Evolutionary conservation across 2,888 invertebrate species (phyloP), one percentile per base, ranked within the genome.

Genomic region (Spilarctia lutea): DNA sequence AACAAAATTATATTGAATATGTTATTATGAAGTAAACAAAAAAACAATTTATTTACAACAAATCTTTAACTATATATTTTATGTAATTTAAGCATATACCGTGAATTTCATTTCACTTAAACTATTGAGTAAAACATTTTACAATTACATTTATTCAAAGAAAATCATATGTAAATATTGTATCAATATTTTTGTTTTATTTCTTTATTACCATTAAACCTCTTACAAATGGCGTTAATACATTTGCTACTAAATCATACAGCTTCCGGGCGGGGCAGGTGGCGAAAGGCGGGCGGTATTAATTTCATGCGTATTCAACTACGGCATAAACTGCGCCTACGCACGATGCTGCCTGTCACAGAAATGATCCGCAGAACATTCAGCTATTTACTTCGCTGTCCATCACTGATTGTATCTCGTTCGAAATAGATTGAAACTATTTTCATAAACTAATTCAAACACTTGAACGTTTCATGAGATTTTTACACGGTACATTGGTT

Each of bases 301-400:
- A 85, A 89, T 89, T 88, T 85, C 83, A 87, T 85, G 88, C 87
- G 77, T 79, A 79, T 66, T 74, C 76, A 71, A 77, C 73, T 77
- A 71, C 68, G 72, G n/a, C 69, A 73, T 73, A 74, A 56, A 48
- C 67, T 71, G 76, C 82, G 78, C 82, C 81, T 77, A 75, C 79
- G 74, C 82, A 69, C 76, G 56, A 71, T 76, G 56, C 45, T 33
- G 65, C 65, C 71, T 76, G 80, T 82, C 79, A 76, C 73, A 76
- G 35, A 72, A 65, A 75, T 65, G 45, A 63, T 63, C 63, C 35
- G 72, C 52, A 69, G 48, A 73, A 63, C 65, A 72, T 71, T 73
- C 77, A 75, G 73, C 75, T 75, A 68, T 69, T 73, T 20, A 75
- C 68, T 71, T 71, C 45, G 71, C 74, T 71, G 75, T 56, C 77